Conservation (phyloP, 2,113 vertebrate species). For the Leiothrix lutea region DNA sequence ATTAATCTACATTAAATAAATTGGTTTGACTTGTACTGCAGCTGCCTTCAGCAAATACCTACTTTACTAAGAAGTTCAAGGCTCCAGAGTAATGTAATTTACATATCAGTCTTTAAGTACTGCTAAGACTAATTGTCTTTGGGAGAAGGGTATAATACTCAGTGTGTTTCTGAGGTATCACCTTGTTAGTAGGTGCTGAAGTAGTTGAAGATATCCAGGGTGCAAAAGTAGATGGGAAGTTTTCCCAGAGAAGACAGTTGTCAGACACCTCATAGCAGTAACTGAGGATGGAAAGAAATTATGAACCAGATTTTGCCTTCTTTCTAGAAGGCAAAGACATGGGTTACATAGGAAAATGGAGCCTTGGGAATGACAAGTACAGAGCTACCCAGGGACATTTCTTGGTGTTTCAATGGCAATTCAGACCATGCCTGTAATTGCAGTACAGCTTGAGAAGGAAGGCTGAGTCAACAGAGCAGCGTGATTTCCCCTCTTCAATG, state of each 20-base stretch:
- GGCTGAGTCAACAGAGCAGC: background rate
- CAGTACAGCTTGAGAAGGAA: background rate
- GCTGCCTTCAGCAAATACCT: constrained; percentile 15
- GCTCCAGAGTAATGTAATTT: constrained; percentile 3
- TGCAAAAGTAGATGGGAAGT: background rate
- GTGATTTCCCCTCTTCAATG: background rate
- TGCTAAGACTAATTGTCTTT: background rate
- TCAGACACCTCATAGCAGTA: background rate
- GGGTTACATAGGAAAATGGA: background rate
- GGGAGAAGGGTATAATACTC: background rate
- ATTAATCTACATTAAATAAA: constrained; percentile 48
- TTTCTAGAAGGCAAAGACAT: background rate
- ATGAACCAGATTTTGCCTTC: background rate
- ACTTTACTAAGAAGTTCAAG: background rate
- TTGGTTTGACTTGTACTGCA: constrained; percentile 22
- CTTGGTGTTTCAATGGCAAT: background rate
- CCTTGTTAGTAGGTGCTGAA: background rate
- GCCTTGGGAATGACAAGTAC: background rate
- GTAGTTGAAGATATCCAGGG: background rate
- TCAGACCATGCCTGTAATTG: background rate
- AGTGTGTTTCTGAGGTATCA: background rate
- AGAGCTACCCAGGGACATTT: background rate
- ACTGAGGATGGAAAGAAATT: background rate
- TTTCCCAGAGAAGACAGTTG: background rate
- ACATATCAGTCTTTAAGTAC: background rate